Evolutionary conservation across 1,140 invertebrate genomes (phyloP).

Genomic region (Drosophila miranda): DNA sequence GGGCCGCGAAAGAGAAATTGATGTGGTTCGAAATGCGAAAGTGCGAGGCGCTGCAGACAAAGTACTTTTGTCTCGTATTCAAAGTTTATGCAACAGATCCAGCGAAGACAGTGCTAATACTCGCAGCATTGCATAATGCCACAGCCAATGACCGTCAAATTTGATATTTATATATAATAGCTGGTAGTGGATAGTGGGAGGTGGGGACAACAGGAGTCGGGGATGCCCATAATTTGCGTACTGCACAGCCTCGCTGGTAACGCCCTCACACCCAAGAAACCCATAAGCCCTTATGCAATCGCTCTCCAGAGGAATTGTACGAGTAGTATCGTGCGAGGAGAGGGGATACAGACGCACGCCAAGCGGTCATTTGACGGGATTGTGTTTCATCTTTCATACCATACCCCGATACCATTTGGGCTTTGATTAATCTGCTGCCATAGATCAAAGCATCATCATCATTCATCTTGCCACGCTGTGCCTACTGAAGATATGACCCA

Average conservation of each 20-base stretch:
- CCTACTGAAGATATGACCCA: conserved; percentile 40
- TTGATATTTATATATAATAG: conserved; percentile 30
- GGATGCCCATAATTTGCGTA: conserved; percentile 5
- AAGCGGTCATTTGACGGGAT: conserved; percentile 51
- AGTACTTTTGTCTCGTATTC: conserved; percentile 19
- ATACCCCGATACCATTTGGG: conserved; percentile 30
- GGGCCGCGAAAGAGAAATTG: conserved; percentile 52
- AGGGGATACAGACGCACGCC: conserved; percentile 34
- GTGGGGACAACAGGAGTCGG: conserved; percentile 11
- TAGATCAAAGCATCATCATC: conserved; percentile 73
- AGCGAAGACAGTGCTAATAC: conserved; percentile 30
- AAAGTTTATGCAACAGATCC: conserved; percentile 32
- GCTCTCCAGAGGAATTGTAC: conserved; percentile 21
- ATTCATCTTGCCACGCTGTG: conserved; percentile 35
- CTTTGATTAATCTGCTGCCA: conserved; percentile 65
- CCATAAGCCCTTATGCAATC: conserved; percentile 26
- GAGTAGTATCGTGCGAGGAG: conserved; percentile 13
- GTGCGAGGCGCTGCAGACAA: conserved; percentile 7
- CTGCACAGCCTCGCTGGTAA: neutral
- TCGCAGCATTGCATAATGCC: conserved; percentile 36
- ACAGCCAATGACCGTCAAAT: conserved; percentile 24
- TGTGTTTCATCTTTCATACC: conserved; percentile 15
- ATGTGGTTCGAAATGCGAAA: conserved; percentile 35
- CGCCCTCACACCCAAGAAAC: conserved; percentile 11
- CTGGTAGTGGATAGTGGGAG: neutral